These are phyloP conservation scores for Coelinius sp. DNA, from an alignment of 2,888 invertebrate species.

Conservation along the genomic window DNA sequence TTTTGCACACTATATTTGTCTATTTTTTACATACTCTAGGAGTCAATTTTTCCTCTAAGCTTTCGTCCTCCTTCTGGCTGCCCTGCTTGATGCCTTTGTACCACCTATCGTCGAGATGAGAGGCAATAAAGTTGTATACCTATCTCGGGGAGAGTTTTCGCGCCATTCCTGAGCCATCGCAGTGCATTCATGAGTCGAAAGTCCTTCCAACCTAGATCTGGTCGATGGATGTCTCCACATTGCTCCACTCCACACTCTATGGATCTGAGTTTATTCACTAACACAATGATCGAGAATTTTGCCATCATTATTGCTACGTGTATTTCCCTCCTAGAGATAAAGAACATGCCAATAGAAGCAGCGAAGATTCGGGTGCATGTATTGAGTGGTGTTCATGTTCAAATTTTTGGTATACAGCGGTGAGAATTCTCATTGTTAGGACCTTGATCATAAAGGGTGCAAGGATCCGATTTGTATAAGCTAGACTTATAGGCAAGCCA, in stretches of 20 bases:
- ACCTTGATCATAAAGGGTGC: constrained; percentile 49
- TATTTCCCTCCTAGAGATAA: not conserved
- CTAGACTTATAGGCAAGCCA: constrained; percentile 32
- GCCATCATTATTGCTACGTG: no score
- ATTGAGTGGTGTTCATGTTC: not conserved
- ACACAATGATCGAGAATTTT: not conserved
- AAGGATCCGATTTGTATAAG: constrained; percentile 59
- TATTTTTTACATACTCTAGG: constrained; percentile 2
- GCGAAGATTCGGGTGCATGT: not conserved
- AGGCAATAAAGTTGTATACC: constrained; percentile 26
- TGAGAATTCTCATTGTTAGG: constrained; percentile 2
- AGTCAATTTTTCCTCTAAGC: not conserved
- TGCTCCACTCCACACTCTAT: constrained; percentile 8
- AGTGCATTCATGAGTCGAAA: constrained; percentile 2
- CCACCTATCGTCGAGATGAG: constrained; percentile 26
- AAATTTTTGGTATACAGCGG: not conserved
- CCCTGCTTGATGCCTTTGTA: not conserved
- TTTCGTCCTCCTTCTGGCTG: not conserved
- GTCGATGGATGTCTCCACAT: not conserved
- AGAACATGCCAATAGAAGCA: not conserved
- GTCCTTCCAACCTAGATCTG: not conserved
- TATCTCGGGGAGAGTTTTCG: constrained; percentile 19
- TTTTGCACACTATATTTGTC: constrained; percentile 4
- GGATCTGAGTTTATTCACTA: not conserved
- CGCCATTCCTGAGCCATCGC: constrained; percentile 11